Conservation (phyloP, 2,888 invertebrate genomes). For the Psylliodes chrysocephalus region DNA sequence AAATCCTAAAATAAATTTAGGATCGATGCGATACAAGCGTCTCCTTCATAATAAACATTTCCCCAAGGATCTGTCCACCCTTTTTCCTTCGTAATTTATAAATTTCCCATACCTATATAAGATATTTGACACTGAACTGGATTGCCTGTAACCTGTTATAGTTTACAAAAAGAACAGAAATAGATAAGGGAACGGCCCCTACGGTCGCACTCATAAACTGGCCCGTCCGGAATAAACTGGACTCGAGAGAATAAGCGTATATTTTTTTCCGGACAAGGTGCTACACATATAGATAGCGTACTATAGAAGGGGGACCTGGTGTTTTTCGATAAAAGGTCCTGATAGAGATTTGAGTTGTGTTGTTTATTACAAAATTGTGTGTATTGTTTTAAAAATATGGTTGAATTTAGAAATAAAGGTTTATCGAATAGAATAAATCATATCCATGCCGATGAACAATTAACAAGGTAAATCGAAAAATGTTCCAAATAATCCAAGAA, state of each 20-base stretch:
- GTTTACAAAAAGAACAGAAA: conserved; percentile 24
- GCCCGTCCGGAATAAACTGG: conserved; percentile 22
- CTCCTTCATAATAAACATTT: neutral
- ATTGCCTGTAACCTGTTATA: conserved; percentile 21
- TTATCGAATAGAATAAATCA: too few species aligned
- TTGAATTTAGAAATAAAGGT: too few species aligned
- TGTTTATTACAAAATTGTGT: too few species aligned
- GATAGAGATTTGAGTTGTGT: too few species aligned
- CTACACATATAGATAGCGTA: conserved; percentile 25
- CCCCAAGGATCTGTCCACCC: neutral
- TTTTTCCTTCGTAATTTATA: conserved; percentile 17
- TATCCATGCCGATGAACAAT: too few species aligned
- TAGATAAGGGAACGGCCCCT: conserved; percentile 17
- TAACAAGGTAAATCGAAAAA: too few species aligned
- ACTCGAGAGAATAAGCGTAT: conserved; percentile 27
- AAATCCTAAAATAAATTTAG: too few species aligned
- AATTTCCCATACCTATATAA: conserved; percentile 16
- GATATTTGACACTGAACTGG: conserved; percentile 17
- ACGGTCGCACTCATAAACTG: conserved; percentile 20
- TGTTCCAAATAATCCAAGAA: too few species aligned
- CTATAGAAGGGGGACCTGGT: neutral
- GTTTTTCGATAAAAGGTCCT: neutral
- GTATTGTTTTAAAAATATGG: too few species aligned
- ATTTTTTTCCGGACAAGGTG: conserved; percentile 25
- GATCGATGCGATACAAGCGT: conserved; percentile 1